phyloP scores from a whole-genome alignment of 2,113 vertebrate genomes.

The Dolichotis patagonum region DNA sequence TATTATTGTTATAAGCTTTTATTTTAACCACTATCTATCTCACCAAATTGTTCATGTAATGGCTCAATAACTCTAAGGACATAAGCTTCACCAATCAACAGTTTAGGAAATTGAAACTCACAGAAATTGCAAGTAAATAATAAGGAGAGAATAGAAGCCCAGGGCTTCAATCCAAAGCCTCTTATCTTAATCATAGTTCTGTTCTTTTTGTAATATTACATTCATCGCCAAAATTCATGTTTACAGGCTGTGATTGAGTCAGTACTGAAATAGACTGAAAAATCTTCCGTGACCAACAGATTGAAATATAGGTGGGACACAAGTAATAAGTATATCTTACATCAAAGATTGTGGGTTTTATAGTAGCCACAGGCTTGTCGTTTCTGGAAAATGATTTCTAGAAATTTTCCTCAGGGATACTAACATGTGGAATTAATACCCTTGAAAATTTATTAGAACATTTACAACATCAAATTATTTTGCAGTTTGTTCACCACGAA shows the following conservation, averaged over 20 bases:
- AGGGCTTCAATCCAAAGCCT: not conserved
- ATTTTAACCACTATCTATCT: not conserved
- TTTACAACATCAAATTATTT: not conserved
- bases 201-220: not conserved
- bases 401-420: not conserved
- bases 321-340: not conserved
- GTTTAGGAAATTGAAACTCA: not conserved
- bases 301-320: not conserved
- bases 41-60: not conserved
- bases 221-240: not conserved
- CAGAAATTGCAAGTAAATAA: not conserved
- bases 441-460: not conserved
- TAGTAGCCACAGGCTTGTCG: not conserved
- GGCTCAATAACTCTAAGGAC: not conserved
- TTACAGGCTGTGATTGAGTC: not conserved
- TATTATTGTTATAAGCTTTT: not conserved
- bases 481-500: not conserved
- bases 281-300: not conserved
- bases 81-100: not conserved
- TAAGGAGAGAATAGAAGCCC: not conserved
- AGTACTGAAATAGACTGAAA: not conserved
- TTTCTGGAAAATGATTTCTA: not conserved
- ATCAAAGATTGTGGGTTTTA: not conserved
- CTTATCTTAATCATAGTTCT: not conserved
- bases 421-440: constrained; percentile 27